Base-by-base conservation (phyloP, 2,113 vertebrate genomes). In the Columba livia region DNA sequence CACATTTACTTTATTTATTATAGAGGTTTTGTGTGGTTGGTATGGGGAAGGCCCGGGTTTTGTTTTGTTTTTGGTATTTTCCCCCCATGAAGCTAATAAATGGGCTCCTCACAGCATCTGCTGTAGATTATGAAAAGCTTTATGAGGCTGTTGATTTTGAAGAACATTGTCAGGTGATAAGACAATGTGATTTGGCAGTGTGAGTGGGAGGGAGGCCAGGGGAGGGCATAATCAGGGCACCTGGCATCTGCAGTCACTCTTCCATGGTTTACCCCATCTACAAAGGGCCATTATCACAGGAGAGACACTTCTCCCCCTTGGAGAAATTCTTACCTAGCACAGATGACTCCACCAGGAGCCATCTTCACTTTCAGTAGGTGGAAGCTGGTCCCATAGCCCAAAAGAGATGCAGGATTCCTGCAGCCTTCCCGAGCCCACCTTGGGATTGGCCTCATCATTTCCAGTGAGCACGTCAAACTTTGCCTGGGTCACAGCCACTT, bases 391-490 rank as follows among this genome's bases (percentile, higher is more conserved):
- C 86, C 75, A 23, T 40, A 60, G 74, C 25, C 44, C 47, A 60
- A 11, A 11, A 89, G 58, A 58, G 67, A 60, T 60, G 56, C 36
- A 44, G 81, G 28, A 71, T 16, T 19, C 62, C 28, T 32, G 48
- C 75, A 84, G 56, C 66, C 25, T 31, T 74, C 79, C 73, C 48
- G 24, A 32, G n/a, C 38, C 57, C 42, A 19, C 73, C 48, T 34
- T 7, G 38, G 28, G 70, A 82, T 17, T 50, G 70, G 58, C 54
- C 82, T 71, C 78, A 42, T 77, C 12, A 64, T 82, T 78, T 84
- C 54, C 91, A 96, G 81, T 2, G 18, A 93, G 88, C 90, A 21
- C 48, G 92, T 90, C 90, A 44, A 84, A 73, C 79, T 75, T 64
- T 19, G 65, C 61, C 89, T 48, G 81, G 88, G 92, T 88, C 44